phyloP scores from a whole-genome alignment of 2,113 vertebrate genomes.

The Megaleporinus macrocephalus region DNA sequence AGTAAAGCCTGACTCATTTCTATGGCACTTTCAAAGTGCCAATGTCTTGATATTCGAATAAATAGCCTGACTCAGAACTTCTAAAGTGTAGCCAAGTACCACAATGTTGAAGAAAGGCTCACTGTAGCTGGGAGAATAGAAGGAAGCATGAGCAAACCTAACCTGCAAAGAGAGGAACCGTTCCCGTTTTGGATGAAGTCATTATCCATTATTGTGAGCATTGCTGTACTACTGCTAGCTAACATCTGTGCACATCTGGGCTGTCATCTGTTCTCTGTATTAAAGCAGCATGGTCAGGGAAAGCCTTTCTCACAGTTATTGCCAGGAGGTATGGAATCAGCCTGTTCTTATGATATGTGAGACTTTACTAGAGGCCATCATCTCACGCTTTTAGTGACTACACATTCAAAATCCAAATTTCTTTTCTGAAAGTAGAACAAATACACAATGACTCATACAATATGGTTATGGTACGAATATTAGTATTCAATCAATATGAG shows the following conservation, averaged over 20 bases:
- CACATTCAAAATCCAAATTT: not conserved
- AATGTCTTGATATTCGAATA: slow-evolving; percentile 41
- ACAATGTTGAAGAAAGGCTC: slow-evolving; percentile 12
- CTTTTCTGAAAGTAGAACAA: not conserved
- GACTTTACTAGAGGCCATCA: slow-evolving; percentile 25
- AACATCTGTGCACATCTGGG: slow-evolving; percentile 44
- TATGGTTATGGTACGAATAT: too few species aligned
- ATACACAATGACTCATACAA: too few species aligned
- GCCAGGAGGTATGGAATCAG: slow-evolving; percentile 16
- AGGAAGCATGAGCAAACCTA: slow-evolving; percentile 35
- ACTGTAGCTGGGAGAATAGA: slow-evolving; percentile 31
- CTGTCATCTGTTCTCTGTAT: slow-evolving; percentile 30
- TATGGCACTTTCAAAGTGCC: slow-evolving; percentile 6
- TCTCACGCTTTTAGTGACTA: slow-evolving; percentile 22
- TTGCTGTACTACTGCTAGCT: not conserved
- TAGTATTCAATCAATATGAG: too few species aligned
- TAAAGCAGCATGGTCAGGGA: not conserved
- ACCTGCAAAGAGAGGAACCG: not conserved
- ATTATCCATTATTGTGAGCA: not conserved
- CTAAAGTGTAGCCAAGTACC: slow-evolving; percentile 30
- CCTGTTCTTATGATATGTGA: slow-evolving; percentile 28
- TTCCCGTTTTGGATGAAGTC: slow-evolving; percentile 43
- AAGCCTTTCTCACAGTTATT: slow-evolving; percentile 15
- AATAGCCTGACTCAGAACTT: slow-evolving; percentile 8
- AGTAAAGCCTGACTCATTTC: slow-evolving; percentile 9